Evolutionary conservation across 2,888 invertebrate species (phyloP), one percentile per base, ranked within the genome.

Genomic region (Malacosoma neustria): DNA sequence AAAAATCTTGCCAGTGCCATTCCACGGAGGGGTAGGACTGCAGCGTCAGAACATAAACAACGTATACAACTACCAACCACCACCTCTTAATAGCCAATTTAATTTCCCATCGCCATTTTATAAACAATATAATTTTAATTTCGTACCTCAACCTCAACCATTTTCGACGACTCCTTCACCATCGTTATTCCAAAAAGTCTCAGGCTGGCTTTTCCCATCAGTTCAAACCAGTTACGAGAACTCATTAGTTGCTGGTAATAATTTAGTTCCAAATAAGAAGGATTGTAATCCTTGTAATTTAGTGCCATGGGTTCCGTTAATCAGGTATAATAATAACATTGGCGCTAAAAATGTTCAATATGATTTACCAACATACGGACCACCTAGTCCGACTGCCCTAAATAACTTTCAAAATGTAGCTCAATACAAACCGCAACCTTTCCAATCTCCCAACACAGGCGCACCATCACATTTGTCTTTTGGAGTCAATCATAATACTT

Each of bases 291-390:
- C 92, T 37, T 95, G 95, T 60, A 93, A 94, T 65, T 88, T 89
- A 64, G 89, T 90, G 56, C 94, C 95, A 41, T 95, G 95, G 95
- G 88, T 93, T 52, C 95, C 95, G 29, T 89, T 94, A 44, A 73
- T 85, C 51, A 75, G 73, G 68, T 87, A 82, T 60, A 76, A 81
- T 56, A 76, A 81, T 56, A 76, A 80, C 56, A 53, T 75, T 61
- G 71, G 70, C 48, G 60, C 66, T 49, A 72, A 76, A 69, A 75
- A 65, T 61, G 38, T 57, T 41, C 57, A 64, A 38, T 68, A 65
- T 45, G 74, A 57, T 57, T 59, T 60, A 42, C 72, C 82, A 2
- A 77, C 81, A 2, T 82, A 85, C 39, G 81, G 82, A 9, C 73
- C 79, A 3, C 81, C 82, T 1, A 79, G 75, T 56, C 74, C 75